Base-by-base conservation (phyloP, 2,888 invertebrate species). In the Shargacucullia verbasci region DNA sequence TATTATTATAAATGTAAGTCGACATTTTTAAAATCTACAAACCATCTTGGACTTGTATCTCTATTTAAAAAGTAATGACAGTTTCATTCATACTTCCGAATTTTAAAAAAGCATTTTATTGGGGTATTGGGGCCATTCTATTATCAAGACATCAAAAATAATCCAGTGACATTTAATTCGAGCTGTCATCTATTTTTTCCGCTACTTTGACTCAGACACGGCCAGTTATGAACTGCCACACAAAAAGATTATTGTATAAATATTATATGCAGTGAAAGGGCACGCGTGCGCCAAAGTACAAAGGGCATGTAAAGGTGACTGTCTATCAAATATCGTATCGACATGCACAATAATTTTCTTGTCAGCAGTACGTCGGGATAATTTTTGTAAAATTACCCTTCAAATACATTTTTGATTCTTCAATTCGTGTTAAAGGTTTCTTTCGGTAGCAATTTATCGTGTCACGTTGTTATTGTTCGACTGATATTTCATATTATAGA, bases 301-400 rank as follows among this genome's bases (percentile, higher is more conserved):
- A 83, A 84, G 82, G 82, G 79, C 76, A 65, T 35, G 52, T 68
- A 86, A 87, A 89, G 89, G 89, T 88, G 81, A 79, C 68, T 81
- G 88, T 86, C 88, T 57, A 83, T 88, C 88, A 86, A 68, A 78
- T 46, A 63, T 55, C 66, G 10, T 72, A 59, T 65, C 64, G 72
- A 75, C 80, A 80, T 66, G 57, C 63, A 76, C 49, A 55, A 76
- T 80, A 65, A 86, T 87, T 87, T 85, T 82, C 83, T 76, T 85
- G 86, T 86, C 86, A 80, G 41, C 83, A 79, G 34, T 44, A 20
- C 61, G 55, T 57, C 61, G 20, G 20, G 20, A 20, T 29, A 63
- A 72, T 73, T 68, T 73, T 66, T 59, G 43, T 72, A 60, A 60
- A 64, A 61, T 67, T 74, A 54, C 20, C 37, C 57, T 47, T 55